A percentile compares a stretch with the other conserved stretches of the same genome.
phyloP scores from a whole-genome alignment of 92 coral and sea anemone species.

The Bergia puertoricense region DNA sequence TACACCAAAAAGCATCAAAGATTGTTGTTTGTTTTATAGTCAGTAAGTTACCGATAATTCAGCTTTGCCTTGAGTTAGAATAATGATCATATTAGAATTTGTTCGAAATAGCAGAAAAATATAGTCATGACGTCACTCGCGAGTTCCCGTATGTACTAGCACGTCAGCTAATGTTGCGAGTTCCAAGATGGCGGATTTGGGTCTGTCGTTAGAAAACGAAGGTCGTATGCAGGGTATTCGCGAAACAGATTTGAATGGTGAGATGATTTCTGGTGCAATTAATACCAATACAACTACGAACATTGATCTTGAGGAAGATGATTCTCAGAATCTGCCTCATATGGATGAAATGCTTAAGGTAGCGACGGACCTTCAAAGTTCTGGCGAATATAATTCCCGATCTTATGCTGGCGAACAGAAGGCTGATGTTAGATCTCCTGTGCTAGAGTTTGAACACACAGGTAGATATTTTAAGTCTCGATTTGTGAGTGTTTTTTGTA shows the following conservation, averaged over 20 bases:
- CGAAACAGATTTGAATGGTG: constrained; percentile 99
- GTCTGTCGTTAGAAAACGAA: constrained; percentile 28
- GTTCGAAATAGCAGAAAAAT: neutral
- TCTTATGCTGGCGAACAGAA: constrained; percentile 65
- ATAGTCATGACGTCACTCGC: constrained; percentile 28
- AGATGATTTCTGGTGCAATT: constrained; percentile 86
- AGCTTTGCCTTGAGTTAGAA: too few species aligned
- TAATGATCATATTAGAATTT: neutral
- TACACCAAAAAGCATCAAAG: too few species aligned
- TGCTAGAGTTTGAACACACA: constrained; percentile 81
- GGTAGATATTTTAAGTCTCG: constrained; percentile 45
- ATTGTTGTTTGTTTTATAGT: too few species aligned
- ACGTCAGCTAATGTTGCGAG: constrained; percentile 30
- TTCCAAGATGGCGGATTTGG: constrained; percentile 69
- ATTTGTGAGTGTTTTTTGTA: constrained; percentile 11
- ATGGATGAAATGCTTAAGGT: constrained; percentile 99
- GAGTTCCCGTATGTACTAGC: constrained; percentile 43
- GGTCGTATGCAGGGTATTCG: constrained; percentile 54
- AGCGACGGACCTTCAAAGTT: constrained; percentile 95
- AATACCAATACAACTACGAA: constrained; percentile 85
- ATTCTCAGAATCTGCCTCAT: constrained; percentile 77
- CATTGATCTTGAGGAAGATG: constrained; percentile 81
- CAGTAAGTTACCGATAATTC: too few species aligned
- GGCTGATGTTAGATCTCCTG: constrained; percentile 63
- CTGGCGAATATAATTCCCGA: constrained; percentile 53